These are phyloP conservation scores for Vanessa tameamea DNA, from an alignment of 1,140 invertebrate species.

Conservation along the genomic window DNA sequence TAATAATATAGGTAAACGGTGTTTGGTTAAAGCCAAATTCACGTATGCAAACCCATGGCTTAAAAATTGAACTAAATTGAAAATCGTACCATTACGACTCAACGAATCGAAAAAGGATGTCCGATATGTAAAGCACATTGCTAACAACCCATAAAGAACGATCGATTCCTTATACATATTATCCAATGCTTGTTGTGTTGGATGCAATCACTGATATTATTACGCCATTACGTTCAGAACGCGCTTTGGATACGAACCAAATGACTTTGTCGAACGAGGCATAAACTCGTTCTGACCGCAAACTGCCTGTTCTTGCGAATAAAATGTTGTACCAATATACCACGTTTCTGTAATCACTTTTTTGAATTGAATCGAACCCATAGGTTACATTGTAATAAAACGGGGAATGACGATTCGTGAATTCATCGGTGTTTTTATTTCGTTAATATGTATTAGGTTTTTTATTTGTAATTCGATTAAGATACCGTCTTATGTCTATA, in stretches of 20 bases:
- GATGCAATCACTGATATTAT: slow-evolving; percentile 38
- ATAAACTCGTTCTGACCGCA: slow-evolving; percentile 38
- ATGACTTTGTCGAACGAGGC: slow-evolving; percentile 38
- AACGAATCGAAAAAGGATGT: slow-evolving; percentile 33
- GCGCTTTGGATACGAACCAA: slow-evolving; percentile 42
- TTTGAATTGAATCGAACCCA: slow-evolving; percentile 5
- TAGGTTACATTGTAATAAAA: neutral
- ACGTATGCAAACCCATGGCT: neutral
- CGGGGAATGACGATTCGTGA: neutral
- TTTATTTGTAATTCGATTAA: too few relatives aligned
- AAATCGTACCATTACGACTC: slow-evolving; percentile 17
- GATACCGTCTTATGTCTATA: too few relatives aligned
- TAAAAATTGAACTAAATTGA: slow-evolving; percentile 21
- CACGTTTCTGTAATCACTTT: neutral
- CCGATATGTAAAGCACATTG: slow-evolving; percentile 18
- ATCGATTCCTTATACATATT: slow-evolving; percentile 26
- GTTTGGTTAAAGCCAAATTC: too few relatives aligned
- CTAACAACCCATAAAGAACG: slow-evolving; percentile 24
- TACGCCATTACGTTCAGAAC: slow-evolving; percentile 35
- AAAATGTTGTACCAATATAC: slow-evolving; percentile 27
- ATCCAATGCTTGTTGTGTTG: slow-evolving; percentile 36
- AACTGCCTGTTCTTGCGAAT: slow-evolving; percentile 29
- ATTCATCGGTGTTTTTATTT: neutral
- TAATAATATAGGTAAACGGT: too few relatives aligned
- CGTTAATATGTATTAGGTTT: too few relatives aligned